A percentile compares a stretch with the other conserved stretches of the same genome.
Conservation (phyloP, 2,113 vertebrate species). For the Leuciscus idus region DNA sequence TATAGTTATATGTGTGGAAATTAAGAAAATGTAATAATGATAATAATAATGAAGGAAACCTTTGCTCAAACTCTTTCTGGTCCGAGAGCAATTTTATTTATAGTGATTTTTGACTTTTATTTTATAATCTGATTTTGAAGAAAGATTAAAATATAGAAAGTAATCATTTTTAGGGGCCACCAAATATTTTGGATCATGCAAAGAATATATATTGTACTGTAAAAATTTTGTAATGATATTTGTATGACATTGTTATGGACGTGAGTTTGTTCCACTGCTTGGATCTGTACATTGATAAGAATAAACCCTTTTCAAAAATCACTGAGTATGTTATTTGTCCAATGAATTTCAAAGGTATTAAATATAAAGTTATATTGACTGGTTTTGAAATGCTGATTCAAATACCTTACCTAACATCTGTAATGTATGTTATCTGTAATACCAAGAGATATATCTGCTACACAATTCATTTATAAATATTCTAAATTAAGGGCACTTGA, state of each 20-base stretch:
- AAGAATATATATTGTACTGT: conserved; percentile 99
- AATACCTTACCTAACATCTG: no score
- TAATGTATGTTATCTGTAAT: not conserved
- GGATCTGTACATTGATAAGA: conserved; percentile 90
- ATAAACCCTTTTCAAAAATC: conserved; percentile 97
- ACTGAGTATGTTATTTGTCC: not conserved
- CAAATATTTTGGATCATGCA: conserved; percentile 99
- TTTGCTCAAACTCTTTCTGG: conserved; percentile 76
- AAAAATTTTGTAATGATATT: conserved; percentile 99
- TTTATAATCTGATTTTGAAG: conserved; percentile 72
- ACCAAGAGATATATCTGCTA: not conserved
- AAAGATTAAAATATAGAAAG: conserved; percentile 78
- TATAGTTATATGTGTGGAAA: conserved; percentile 66
- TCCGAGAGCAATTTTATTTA: conserved; percentile 82
- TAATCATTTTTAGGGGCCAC: conserved; percentile 89
- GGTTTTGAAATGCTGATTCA: not conserved
- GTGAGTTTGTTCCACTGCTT: conserved; percentile 97
- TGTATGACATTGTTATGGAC: conserved; percentile 96
- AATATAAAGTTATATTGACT: not conserved
- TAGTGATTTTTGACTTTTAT: conserved; percentile 28
- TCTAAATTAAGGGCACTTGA: no score
- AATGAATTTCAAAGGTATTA: not conserved
- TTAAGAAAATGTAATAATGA: conserved; percentile 24
- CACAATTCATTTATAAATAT: no score
- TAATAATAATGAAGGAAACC: conserved; percentile 35